Evolutionary conservation across 1,140 invertebrate species (phyloP), one percentile per base, ranked within the genome.

Genomic region (Drosophila watanabei): DNA sequence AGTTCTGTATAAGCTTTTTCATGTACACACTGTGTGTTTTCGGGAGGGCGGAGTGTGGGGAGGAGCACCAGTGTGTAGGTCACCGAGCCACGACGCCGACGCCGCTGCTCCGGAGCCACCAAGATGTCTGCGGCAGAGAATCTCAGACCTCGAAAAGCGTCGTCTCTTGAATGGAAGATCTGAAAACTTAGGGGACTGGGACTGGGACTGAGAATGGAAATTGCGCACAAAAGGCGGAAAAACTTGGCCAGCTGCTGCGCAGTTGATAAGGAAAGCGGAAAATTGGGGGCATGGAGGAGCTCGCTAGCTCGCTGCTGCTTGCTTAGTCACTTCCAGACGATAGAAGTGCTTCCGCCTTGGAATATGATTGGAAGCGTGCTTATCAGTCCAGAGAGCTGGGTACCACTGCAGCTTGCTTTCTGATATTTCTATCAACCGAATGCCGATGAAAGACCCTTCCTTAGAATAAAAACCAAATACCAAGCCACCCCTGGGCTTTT

Each of bases 41-140:
- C 18, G 45, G 45, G 45, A 24, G 10, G 20, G 11, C 11, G 48
- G 5, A 11, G 48, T 62, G 60, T 58, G 59, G 52, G 73, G 62
- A 63, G 58, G 78, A 85, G 59, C 80, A 81, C 51, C 66, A 70
- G 37, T 90, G 85, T 86, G 86, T 90, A 89, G 86, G 86, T 89
- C 86, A 89, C 64, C 70, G 79, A 86, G 87, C 61, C 62, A 63
- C 73, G 43, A 49, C 51, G 65, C 33, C 58, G 58, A 52, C 63
- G 72, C 49, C 60, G 63, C 48, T 61, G 69, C 45, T 51, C 41
- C 14, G 41, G 56, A 57, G 59, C 45, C 59, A 48, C 66, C 63
- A 68, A 58, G 75, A 61, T 60, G 76, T 79, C 57, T 79, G 75
- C 75, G 58, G 39, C 59, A 73, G 51, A 62, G 51, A 78, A 71